Evolutionary conservation across 2,888 invertebrate genomes (phyloP), one percentile per base, ranked within the genome.

Genomic region (Eurytoma californica): DNA sequence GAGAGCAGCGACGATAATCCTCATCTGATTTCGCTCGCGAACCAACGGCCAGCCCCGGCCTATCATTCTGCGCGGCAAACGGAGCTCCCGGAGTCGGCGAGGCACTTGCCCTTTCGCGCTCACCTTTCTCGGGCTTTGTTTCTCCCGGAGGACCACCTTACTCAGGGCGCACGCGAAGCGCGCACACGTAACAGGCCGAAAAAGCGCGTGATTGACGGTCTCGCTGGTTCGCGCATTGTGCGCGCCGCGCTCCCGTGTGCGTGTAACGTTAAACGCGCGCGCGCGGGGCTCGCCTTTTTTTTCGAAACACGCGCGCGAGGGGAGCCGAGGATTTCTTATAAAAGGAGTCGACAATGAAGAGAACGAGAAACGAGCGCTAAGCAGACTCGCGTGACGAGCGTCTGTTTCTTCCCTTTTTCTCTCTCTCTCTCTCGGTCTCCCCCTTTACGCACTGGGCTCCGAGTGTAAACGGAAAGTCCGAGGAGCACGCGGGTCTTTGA

Each of bases 341-440:
- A 72, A 77, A 67, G 47, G 78, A 72, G 58, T 51, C 73, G 73
- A 75, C 61, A 75, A 75, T 61, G 61, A 74, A 55, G 20, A 57
- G 67, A 47, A 24, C 53, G 69, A 39, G 70, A 77, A 77, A 72
- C 57, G 49, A 72, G 61, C 51, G 69, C 78, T 79, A 79, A 73
- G 73, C 69, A 69, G 73, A 70, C 72, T 80, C 75, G 79, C 79
- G 79, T 80, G 79, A 80, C 79, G 67, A 47, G 63, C 63, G 57
- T 16, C 73, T 53, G 73, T 76, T 58, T 72, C 58, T 68, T 20
- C 39, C 69, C 51, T 28, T 67, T 49, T 20, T 51, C 49, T 51
- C 5, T 51, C 28, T 51, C 5, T 51, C 28, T 16, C 12, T 20
- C 51, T 12, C 24, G 16, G 14, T 24, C 13, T 13, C 58, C 18